A percentile compares a stretch with the other conserved stretches of the same genome.
These are phyloP conservation scores for Ormia ochracea DNA, from an alignment of 2,888 invertebrate species.

Conservation along the genomic window DNA sequence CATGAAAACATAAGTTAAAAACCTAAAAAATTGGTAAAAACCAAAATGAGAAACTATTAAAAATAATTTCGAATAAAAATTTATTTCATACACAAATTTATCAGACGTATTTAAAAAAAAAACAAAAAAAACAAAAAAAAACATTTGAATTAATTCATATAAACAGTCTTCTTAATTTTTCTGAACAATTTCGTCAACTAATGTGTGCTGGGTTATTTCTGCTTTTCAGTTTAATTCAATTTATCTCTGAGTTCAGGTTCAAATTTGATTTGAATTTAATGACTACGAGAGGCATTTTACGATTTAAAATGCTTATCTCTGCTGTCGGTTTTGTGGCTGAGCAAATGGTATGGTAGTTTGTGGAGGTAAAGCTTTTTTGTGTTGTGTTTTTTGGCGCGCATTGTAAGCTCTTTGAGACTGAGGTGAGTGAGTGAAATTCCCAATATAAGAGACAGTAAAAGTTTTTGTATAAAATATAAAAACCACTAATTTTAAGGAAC, in stretches of 20 bases:
- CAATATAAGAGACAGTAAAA: background rate
- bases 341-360: background rate
- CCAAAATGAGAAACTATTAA: no score
- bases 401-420: slow-evolving; percentile 2
- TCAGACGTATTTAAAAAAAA: no score
- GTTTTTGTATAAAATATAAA: background rate
- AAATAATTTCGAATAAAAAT: no score
- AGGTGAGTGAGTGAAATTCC: background rate
- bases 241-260: slow-evolving; percentile 57
- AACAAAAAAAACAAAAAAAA: no score
- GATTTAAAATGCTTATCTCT: slow-evolving; percentile 6
- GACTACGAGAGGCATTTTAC: slow-evolving; percentile 47
- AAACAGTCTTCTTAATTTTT: no score
- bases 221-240: slow-evolving; percentile 1
- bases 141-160: no score
- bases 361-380: slow-evolving; percentile 15
- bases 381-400: slow-evolving; percentile 47
- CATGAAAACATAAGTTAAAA: no score
- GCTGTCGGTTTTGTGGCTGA: background rate
- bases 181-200: background rate
- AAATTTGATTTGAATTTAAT: slow-evolving; percentile 56
- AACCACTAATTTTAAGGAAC: background rate
- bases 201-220: background rate
- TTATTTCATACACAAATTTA: no score
- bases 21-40: no score